Base-by-base conservation (phyloP, 2,113 vertebrate genomes). In the Seriola quinqueradiata region DNA sequence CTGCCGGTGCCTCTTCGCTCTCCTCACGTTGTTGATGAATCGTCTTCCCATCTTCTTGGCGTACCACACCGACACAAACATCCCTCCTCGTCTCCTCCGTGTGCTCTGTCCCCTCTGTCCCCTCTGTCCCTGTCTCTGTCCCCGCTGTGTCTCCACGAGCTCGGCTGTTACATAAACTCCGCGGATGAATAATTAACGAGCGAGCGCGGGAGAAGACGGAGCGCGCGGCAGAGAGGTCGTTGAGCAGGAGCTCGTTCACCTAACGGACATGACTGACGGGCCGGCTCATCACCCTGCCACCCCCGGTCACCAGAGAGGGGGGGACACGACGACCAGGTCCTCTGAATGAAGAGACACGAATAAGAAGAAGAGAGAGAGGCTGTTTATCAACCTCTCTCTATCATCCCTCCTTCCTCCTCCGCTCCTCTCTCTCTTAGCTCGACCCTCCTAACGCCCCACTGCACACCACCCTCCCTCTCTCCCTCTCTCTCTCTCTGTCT, bases 41-140 rank as follows among this genome's bases (percentile, higher is more conserved):
- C 95, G 90, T 54, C 92, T 74, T 70, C 93, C 92, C 95, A 95
- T 94, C 88, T 95, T 96, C 92, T 95, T 94, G n/a, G 94, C 95
- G 80, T 96, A 96, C 96, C 95, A 96, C 78, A 96, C 96, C 0
- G 96, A 95, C 68, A 93, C 94, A 83, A 96, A 95, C 95, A 95
- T 95, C 92, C 83, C 92, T 88, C 74, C 25, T 28, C 25, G 25
- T 28, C 80, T 74, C 61, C 38, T 38, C 38, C 8, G 38, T 7
- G 5, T 38, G 38, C 8, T 8, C 38, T 8, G 5, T 8, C 38
- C 5, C 38, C 8, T 8, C 38, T 8, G 5, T 8, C 38, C 5
- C 38, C 50, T 81, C 38, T 13, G 44, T 17, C 65, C 66, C 4
- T 38, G 38, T 38, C 38, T 76, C 66, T 14, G 46, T 25, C 36